Evolutionary conservation across 2,113 vertebrate genomes (phyloP).

Genomic region (Myotis lucifugus): DNA sequence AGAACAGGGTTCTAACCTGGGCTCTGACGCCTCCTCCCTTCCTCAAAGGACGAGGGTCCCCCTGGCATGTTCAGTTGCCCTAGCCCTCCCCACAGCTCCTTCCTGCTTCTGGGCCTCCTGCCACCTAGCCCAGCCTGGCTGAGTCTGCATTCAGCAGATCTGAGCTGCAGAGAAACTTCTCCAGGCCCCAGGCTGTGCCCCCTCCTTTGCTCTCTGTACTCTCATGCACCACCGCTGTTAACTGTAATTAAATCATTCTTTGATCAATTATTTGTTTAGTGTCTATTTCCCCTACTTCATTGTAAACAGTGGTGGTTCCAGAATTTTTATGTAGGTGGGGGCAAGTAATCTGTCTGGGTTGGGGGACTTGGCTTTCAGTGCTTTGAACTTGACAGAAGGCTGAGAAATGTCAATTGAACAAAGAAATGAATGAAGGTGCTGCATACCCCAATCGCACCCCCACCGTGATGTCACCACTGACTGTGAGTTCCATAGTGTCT

Average conservation of each 20-base stretch:
- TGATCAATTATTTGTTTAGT: conserved; percentile 33
- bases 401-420: neutral
- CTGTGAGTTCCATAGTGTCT: neutral
- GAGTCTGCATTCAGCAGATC: neutral
- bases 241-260: conserved; percentile 3
- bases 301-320: neutral
- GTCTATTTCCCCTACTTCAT: neutral
- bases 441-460: neutral
- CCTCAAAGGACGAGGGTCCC: neutral
- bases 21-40: neutral
- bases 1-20: neutral
- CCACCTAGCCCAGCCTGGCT: neutral
- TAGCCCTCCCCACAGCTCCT: neutral
- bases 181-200: neutral
- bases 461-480: neutral
- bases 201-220: neutral
- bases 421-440: neutral
- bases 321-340: neutral
- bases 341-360: neutral
- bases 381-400: neutral
- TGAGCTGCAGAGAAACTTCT: neutral
- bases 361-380: neutral
- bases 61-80: neutral
- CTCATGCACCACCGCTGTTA: neutral
- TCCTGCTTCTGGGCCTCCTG: neutral